phyloP scores from a whole-genome alignment of 2,797 vertebrate genomes.

The Spinus pinus region DNA sequence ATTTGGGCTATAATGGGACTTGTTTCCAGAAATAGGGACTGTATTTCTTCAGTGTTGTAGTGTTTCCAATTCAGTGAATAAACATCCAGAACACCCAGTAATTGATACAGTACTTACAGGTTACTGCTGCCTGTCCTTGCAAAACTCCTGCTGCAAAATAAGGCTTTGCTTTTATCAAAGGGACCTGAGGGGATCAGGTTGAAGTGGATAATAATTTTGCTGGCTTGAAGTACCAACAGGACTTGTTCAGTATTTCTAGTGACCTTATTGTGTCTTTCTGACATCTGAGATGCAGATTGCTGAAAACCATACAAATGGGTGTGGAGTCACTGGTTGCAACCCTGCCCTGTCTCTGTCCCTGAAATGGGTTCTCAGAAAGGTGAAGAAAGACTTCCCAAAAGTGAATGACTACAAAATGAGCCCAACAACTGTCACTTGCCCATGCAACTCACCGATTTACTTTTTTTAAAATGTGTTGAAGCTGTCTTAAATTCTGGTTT shows the following conservation, averaged over 20 bases:
- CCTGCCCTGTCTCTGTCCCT: neutral
- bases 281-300: neutral
- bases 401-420: neutral
- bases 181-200: neutral
- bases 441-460: neutral
- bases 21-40: neutral
- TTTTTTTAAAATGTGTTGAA: neutral
- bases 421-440: neutral
- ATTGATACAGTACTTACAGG: neutral
- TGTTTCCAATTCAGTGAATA: neutral
- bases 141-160: neutral
- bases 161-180: neutral
- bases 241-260: neutral
- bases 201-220: neutral
- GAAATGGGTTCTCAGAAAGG: neutral
- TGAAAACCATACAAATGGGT: neutral
- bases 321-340: neutral
- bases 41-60: neutral
- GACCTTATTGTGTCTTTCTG: neutral
- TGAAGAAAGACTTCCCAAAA: neutral
- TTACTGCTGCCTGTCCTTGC: neutral
- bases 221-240: neutral
- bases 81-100: neutral
- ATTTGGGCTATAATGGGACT: neutral
- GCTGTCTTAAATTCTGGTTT: neutral